These are phyloP conservation scores for Euphonia xanthogaster DNA, from an alignment of 2,797 vertebrate species.

Conservation along the genomic window DNA sequence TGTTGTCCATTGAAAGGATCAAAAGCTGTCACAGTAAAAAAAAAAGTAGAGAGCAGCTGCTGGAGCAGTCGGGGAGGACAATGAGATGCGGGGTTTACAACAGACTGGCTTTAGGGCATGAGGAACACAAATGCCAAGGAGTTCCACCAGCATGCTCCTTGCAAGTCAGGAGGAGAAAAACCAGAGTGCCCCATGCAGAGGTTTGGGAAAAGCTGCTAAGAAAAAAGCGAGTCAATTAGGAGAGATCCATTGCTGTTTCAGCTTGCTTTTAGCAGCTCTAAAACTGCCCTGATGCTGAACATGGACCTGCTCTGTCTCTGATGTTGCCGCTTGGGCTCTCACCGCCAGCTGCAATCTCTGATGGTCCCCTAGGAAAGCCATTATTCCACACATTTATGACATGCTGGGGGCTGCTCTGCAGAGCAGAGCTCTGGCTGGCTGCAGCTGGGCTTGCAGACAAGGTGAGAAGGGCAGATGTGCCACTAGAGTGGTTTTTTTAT, in stretches of 20 bases:
- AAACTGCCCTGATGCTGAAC: background rate
- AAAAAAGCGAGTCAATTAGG: background rate
- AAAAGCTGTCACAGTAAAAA: background rate
- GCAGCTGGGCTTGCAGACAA: background rate
- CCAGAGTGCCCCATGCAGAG: background rate
- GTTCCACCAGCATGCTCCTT: background rate
- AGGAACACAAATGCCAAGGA: background rate
- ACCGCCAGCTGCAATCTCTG: rapidly evolving
- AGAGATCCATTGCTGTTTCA: background rate
- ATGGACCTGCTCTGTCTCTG: background rate
- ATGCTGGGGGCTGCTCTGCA: background rate
- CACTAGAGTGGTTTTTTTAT: background rate
- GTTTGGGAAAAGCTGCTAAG: background rate
- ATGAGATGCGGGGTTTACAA: background rate
- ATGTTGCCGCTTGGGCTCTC: background rate
- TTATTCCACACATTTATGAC: background rate
- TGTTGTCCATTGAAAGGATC: background rate
- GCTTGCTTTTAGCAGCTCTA: background rate
- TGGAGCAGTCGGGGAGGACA: background rate
- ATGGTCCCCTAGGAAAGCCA: background rate
- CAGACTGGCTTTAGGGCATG: background rate
- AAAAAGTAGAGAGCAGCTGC: background rate
- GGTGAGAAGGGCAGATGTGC: background rate
- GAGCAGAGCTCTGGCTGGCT: background rate
- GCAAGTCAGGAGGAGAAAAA: background rate